Base-by-base conservation (phyloP, 2,113 vertebrate genomes). In the Pandion haliaetus region DNA sequence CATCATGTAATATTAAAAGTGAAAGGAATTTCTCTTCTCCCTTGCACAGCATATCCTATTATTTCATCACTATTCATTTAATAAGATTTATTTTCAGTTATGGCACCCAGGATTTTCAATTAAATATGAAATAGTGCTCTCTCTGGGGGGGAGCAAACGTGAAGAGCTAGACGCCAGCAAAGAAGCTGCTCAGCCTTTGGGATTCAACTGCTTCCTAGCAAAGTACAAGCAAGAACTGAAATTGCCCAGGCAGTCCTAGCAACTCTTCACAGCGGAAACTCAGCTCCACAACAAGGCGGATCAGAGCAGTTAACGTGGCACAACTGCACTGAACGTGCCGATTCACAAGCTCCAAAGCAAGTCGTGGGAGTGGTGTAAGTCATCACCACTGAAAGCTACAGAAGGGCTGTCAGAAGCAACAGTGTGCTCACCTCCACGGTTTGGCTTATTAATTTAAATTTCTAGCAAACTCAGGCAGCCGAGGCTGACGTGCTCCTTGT, bases 21-120 rank as follows among this genome's bases (percentile, higher is more conserved):
- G 15, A 94, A 95, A 82, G 49, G 47, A 70, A 93, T 86, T 38
- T 66, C 38, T 92, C 82, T 89, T 83, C 89, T 61, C 69, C 66
- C 61, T 95, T 91, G 78, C 91, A 94, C 24, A 62, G 82, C 72
- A 86, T 50, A 82, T 23, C 58, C 85, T 88, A 52, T 52, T 95
- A 79, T 79, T 96, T 87, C 77, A 96, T 90, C 81, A 50, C 73
- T 92, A 86, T 69, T 82, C 49, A 88, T 89, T 93, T 90, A 45
- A 2, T 76, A 88, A 90, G 72, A 90, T 90, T 96, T 95, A 86
- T 77, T 97, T 93, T 85, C 69, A 95, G 79, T 72, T 95, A 96
- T 2, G 67, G 69, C 91, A 94, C 78, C 29, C 44, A 92, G 29
- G 54, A 81, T 91, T 96, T 97, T 94, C 93, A 95, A 77, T 91